phyloP scores from a whole-genome alignment of 2,113 vertebrate genomes.

The Xiphophorus hellerii region DNA sequence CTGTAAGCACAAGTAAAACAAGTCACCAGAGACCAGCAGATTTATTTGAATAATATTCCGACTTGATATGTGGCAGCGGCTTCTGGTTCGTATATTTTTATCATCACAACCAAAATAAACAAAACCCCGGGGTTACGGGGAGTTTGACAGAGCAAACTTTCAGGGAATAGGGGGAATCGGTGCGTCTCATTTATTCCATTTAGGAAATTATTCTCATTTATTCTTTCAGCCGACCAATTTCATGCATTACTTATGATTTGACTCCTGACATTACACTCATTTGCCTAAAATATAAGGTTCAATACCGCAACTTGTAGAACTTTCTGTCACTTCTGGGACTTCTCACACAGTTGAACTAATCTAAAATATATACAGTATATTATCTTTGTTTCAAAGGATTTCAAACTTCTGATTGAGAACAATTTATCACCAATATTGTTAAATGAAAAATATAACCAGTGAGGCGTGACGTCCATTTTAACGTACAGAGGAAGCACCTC shows the following conservation, averaged over 20 bases:
- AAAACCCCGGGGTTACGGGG: constrained; percentile 45
- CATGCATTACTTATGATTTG: not conserved
- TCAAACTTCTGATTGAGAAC: not conserved
- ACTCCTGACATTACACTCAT: not conserved
- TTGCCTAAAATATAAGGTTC: not conserved
- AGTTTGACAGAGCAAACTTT: constrained; percentile 56
- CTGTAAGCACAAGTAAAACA: constrained; percentile 48
- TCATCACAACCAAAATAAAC: constrained; percentile 51
- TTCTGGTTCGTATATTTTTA: constrained; percentile 58
- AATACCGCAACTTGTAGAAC: not conserved
- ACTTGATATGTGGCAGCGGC: constrained; percentile 30
- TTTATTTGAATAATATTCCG: constrained; percentile 54
- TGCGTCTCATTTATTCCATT: constrained; percentile 22
- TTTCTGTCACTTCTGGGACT: not conserved
- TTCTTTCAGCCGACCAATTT: not conserved
- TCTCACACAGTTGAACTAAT: not conserved
- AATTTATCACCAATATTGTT: not conserved
- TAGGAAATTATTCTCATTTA: constrained; percentile 14
- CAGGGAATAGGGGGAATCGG: constrained; percentile 27
- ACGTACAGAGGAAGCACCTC: not conserved
- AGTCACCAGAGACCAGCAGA: constrained; percentile 56
- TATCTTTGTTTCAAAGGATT: too few species aligned
- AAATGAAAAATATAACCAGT: too few species aligned
- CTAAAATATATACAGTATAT: not conserved
- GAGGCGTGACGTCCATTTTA: not conserved